These are phyloP conservation scores for Scophthalmus maximus DNA, from an alignment of 2,113 vertebrate species.

Conservation along the genomic window DNA sequence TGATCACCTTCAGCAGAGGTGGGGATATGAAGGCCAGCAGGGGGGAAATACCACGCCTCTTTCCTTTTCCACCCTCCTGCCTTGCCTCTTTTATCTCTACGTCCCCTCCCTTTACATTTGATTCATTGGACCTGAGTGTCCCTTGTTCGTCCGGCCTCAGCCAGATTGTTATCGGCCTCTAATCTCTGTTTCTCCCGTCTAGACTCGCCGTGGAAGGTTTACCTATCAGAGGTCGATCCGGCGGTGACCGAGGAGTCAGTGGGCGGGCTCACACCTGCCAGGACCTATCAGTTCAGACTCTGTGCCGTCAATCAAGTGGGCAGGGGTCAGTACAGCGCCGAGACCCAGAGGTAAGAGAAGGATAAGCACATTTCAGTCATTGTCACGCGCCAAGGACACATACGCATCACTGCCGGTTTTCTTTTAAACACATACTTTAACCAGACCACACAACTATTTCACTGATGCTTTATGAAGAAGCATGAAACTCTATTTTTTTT, in stretches of 20 bases:
- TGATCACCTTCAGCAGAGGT: too few species aligned
- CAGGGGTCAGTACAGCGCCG: constrained; percentile 91
- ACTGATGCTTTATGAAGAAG: constrained; percentile 17
- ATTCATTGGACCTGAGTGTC: constrained; percentile 46
- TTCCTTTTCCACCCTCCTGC: not conserved
- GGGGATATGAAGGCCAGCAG: too few species aligned
- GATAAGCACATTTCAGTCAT: not conserved
- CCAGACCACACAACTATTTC: not conserved
- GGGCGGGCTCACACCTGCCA: constrained; percentile 91
- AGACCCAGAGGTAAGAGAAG: constrained; percentile 90
- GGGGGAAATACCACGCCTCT: too few species aligned
- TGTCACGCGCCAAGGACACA: not conserved
- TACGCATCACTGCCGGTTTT: not conserved
- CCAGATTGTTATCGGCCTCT: constrained; percentile 57
- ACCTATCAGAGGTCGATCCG: constrained; percentile 88
- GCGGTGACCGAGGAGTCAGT: constrained; percentile 84
- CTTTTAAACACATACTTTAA: constrained; percentile 2
- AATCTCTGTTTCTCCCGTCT: constrained; percentile 53
- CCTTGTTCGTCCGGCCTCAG: constrained; percentile 48
- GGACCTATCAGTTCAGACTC: constrained; percentile 95
- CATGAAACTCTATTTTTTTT: constrained; percentile 30
- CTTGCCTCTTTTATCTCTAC: constrained; percentile 24
- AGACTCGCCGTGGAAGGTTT: constrained; percentile 98
- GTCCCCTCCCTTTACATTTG: constrained; percentile 26
- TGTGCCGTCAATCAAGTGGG: constrained; percentile 96